Percentiles rank a stretch among this genome's conserved stretches.
Evolutionary conservation across 2,888 invertebrate species (phyloP).

Genomic region (Lithodes maja): DNA sequence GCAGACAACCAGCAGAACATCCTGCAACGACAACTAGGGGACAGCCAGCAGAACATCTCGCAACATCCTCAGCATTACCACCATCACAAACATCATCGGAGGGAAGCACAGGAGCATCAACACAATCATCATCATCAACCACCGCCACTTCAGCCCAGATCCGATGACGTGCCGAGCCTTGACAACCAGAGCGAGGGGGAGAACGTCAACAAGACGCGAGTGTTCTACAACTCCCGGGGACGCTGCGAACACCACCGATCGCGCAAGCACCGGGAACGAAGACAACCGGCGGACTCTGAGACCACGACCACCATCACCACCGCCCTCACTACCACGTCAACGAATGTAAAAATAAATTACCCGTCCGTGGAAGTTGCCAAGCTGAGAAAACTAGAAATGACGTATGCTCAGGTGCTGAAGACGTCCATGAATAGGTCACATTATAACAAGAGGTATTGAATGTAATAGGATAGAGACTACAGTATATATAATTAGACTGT

Average conservation of each 20-base stretch:
- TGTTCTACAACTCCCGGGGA: slow-evolving; percentile 47
- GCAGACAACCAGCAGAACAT: background rate
- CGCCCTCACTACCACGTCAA: slow-evolving; percentile 3
- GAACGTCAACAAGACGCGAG: slow-evolving; percentile 22
- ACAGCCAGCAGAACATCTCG: background rate
- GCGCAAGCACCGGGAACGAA: slow-evolving; percentile 41
- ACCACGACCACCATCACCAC: background rate
- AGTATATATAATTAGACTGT: too few species aligned
- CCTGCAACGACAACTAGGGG: slow-evolving; percentile 36
- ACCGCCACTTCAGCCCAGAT: background rate
- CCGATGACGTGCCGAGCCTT: slow-evolving; percentile 37
- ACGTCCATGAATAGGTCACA: slow-evolving; percentile 47
- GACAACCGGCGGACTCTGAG: slow-evolving; percentile 5
- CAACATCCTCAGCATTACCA: background rate
- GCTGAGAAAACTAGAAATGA: slow-evolving; percentile 85
- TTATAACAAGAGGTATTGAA: slow-evolving; percentile 51
- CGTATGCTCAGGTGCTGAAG: slow-evolving; percentile 87
- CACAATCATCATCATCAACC: background rate
- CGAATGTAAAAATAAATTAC: slow-evolving; percentile 46
- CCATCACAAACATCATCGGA: slow-evolving; percentile 2
- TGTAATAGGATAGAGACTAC: background rate
- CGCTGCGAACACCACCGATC: slow-evolving; percentile 56
- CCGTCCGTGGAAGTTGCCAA: slow-evolving; percentile 86
- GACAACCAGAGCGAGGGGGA: slow-evolving; percentile 20
- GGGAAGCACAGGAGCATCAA: background rate